phyloP scores from a whole-genome alignment of 1,140 invertebrate species.

The Venustaconcha ellipsiformis region DNA sequence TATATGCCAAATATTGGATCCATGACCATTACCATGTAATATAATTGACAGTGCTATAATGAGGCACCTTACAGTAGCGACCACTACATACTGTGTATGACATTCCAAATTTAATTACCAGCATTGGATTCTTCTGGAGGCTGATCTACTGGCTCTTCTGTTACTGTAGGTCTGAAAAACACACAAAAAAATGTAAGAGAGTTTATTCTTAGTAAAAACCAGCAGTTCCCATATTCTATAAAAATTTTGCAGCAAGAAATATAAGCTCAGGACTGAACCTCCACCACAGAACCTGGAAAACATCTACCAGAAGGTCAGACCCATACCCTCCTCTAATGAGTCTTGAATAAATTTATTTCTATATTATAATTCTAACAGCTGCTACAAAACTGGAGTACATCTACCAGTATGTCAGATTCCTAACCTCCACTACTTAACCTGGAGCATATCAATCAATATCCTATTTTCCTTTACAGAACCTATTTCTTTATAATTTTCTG shows the following conservation, averaged over 20 bases:
- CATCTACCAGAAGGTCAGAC: background rate
- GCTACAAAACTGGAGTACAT: background rate
- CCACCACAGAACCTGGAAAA: background rate
- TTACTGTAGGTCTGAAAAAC: slow-evolving; percentile 38
- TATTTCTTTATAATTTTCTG: too few species aligned
- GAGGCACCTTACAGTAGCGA: background rate
- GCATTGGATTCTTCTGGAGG: slow-evolving; percentile 34
- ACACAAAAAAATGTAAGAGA: background rate
- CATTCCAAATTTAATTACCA: slow-evolving; percentile 6
- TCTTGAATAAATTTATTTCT: too few species aligned
- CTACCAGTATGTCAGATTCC: background rate
- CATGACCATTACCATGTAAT: too few species aligned
- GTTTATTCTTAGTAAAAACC: too few species aligned
- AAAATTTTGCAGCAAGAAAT: too few species aligned
- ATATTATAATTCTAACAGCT: too few species aligned
- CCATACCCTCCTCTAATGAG: too few species aligned
- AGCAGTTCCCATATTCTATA: too few species aligned
- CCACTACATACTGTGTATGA: background rate
- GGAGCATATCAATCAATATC: background rate
- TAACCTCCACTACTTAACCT: slow-evolving; percentile 1
- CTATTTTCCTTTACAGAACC: too few species aligned
- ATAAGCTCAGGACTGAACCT: too few species aligned
- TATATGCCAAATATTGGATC: too few species aligned
- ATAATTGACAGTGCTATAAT: background rate
- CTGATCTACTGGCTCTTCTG: slow-evolving; percentile 38